Evolutionary conservation across 2,797 vertebrate species (phyloP).

Genomic region (Arnoldichthys spilopterus): DNA sequence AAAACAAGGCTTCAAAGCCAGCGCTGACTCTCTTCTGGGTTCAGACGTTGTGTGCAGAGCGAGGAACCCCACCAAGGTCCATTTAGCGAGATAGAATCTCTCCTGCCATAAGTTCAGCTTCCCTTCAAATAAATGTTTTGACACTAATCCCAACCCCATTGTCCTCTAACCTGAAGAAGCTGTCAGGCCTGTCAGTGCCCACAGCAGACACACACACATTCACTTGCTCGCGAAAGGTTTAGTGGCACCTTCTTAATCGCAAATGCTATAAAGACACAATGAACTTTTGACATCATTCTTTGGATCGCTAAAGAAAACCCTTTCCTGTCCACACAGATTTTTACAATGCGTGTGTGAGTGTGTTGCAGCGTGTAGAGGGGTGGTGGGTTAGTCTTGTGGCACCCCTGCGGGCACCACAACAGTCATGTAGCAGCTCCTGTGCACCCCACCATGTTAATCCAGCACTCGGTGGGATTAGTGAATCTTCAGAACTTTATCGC

Average conservation of each 20-base stretch:
- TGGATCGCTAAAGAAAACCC: constrained; percentile 1
- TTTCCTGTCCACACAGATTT: constrained; percentile 1
- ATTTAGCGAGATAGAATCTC: constrained; percentile 38
- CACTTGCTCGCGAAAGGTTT: constrained; percentile 23
- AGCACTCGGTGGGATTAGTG: constrained; percentile 73
- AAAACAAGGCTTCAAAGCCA: constrained; percentile 40
- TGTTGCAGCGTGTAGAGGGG: constrained; percentile 17
- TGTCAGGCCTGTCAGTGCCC: constrained; percentile 60
- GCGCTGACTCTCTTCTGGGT: constrained; percentile 56
- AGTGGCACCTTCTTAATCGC: constrained; percentile 27
- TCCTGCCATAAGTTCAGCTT: constrained; percentile 42
- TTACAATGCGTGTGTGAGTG: constrained; percentile 35
- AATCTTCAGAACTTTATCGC: constrained; percentile 73
- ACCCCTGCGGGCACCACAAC: constrained; percentile 47
- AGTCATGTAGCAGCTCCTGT: constrained; percentile 60
- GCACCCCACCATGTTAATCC: constrained; percentile 76
- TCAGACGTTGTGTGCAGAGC: constrained; percentile 52
- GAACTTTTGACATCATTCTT: constrained; percentile 27
- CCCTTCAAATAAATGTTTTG: constrained; percentile 49
- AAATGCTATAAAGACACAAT: constrained; percentile 32
- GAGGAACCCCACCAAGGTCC: constrained; percentile 39
- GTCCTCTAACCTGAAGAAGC: constrained; percentile 64
- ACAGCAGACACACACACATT: constrained; percentile 30
- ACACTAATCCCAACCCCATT: constrained; percentile 63
- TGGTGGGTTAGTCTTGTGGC: constrained; percentile 4